Evolutionary conservation across 2,888 invertebrate species (phyloP), one percentile per base, ranked within the genome.

Genomic region (Tiphia femorata): DNA sequence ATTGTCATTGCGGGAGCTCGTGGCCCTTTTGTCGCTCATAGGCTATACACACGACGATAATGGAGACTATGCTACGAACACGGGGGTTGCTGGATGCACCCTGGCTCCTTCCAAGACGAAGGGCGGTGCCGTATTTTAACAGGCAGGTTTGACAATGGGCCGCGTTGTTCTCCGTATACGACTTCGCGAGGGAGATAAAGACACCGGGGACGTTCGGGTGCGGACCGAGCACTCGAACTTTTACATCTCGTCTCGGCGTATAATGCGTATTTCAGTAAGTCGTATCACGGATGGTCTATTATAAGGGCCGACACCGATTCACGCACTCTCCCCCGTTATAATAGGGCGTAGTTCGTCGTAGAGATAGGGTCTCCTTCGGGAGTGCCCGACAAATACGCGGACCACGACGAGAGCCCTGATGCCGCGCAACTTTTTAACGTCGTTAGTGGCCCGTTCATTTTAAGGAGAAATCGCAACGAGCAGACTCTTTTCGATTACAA

Each of bases 61-160:
- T 70, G 56, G 66, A 62, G 69, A 52, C 59, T 57, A 58, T 43
- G 33, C 35, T 14, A 21, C 19, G 46, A 27, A 8, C 10, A 20
- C 12, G 53, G 37, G 41, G 64, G 65, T 50, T 23, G 48, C 42
- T 44, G 52, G 61, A 52, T 53, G 54, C 49, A 44, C 41, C 51
- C 49, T 33, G 38, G 48, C 49, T 54, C 55, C 67, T 61, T 70
- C 56, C 42, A 59, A 70, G 70, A 67, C 55, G 60, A 65, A 67
- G 70, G 73, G 72, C 12, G 62, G 72, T 74, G 71, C 69, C 77
- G 72, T 79, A 78, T 78, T 81, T 81, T 79, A 82, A 80, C 77
- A 77, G 74, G 58, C 72, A 73, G 73, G 72, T 80, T 80, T 75
- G 75, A 77, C 77, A 76, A 73, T 73, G 67, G 71, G 50, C 66